Evolutionary conservation across 2,888 invertebrate genomes (phyloP), one percentile per base, ranked within the genome.

Genomic region (Athalia cordata): DNA sequence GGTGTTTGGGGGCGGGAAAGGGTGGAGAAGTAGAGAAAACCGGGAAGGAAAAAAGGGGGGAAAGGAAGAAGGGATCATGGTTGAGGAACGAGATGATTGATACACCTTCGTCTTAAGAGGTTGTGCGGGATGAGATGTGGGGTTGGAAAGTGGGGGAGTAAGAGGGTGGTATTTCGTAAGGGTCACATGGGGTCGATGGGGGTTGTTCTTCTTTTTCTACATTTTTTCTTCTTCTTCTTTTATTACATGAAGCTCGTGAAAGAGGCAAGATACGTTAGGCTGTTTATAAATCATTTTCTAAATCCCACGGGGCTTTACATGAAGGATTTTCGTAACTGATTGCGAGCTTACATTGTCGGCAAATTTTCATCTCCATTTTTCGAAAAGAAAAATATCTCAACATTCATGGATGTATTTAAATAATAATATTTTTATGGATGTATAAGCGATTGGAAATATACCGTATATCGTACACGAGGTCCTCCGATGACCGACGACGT

Each of bases 61-160:
- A 29, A 29, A 29, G 29, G 29, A 29, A 29, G 29, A 29, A 29
- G 29, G 29, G 29, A 29, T 29, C 29, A 29, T 29, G 59, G 72
- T 5, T 9, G 72, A 72, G 15, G 70, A n/a, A 50, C 43, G 13
- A 59, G 57, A 72, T 72, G 72, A 72, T 72, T 72, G 72, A 72
- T 72, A 72, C 72, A 72, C 59, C 72, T 59, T 72, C 72, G 72
- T 72, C 59, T 72, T 72, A 72, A 72, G 72, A 72, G 72, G 72
- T 72, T 15, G 72, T 72, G 59, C 43, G 72, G 59, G 45, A 72
- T 72, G 59, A 72, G 72, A 72, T 59, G 59, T 72, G 72, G 45
- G 13, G 72, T 59, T 62, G 62, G 62, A 4, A 61, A 45, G 70
- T 57, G 11, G 57, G 11, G 52, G 52, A 52, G 52, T 7, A 9